Conservation (phyloP, 2,113 vertebrate genomes). For the Gopherus flavomarginatus region DNA sequence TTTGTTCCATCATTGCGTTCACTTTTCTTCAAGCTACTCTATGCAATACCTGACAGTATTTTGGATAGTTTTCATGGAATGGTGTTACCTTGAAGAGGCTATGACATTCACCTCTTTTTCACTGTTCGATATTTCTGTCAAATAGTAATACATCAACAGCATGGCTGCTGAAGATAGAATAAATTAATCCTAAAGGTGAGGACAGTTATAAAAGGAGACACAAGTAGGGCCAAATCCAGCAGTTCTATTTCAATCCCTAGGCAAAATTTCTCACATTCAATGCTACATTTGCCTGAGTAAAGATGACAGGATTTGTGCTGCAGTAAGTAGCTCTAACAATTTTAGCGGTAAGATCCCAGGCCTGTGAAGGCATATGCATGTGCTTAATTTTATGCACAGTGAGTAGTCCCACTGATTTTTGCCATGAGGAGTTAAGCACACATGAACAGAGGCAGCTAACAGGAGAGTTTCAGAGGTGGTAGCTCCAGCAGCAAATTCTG, state of each 20-base stretch:
- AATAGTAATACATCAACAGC: not conserved
- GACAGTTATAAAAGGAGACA: not conserved
- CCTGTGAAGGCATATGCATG: fast-evolving
- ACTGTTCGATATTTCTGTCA: not conserved
- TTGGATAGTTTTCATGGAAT: not conserved
- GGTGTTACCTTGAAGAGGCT: constrained; percentile 20
- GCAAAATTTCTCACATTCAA: not conserved
- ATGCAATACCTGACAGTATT: not conserved
- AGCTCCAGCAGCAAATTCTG: not conserved
- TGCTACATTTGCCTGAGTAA: not conserved
- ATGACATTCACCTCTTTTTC: not conserved
- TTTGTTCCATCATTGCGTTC: constrained; percentile 22
- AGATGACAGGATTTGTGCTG: not conserved
- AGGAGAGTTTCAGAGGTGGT: not conserved
- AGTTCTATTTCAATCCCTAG: not conserved
- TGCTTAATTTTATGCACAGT: not conserved
- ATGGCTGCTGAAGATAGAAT: not conserved
- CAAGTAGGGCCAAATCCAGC: not conserved
- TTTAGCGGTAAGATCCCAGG: not conserved
- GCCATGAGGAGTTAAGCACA: not conserved
- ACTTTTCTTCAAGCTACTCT: constrained; percentile 20
- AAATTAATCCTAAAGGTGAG: not conserved
- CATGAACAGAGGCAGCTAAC: not conserved
- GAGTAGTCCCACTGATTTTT: not conserved
- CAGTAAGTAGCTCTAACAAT: not conserved